Base-by-base conservation (phyloP, 2,888 invertebrate species). In the Tholera decimalis region DNA sequence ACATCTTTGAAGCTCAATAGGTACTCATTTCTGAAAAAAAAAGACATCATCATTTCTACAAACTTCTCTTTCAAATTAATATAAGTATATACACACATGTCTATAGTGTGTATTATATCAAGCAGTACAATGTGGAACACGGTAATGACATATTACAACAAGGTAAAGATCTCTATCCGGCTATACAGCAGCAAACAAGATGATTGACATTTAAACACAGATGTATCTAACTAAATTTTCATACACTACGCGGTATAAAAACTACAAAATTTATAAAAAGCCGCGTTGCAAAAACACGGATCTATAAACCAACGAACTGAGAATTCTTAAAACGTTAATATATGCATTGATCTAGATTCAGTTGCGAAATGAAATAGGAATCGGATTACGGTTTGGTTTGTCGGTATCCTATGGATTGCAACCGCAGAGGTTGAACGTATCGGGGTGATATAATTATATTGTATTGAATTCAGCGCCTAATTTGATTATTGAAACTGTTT, bases 351-450 rank as follows among this genome's bases (percentile, higher is more conserved):
- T 75, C 78, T 74, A 69, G 69, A 66, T 72, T 70, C 49, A 26
- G 55, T 78, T 73, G 61, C 54, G 49, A 67, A 75, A 77, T 61
- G 28, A 43, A 13, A 53, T 62, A 39, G 66, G 80, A 66, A 64
- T 80, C 61, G 33, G 46, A 63, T 74, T 74, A 79, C 79, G 62
- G 44, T 61, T 47, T 56, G 58, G 62, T 56, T 46, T 56, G 44
- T 39, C 37, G 55, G 35, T n/a, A n/a, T 46, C 22, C 55, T 71
- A 67, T 53, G 37, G 47, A 51, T 46, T 65, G 50, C 26, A 55
- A 73, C 80, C 78, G 50, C 80, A 73, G 66, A 62, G 35, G 41
- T 49, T 57, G 66, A 63, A 60, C 35, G 43, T 68, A 74, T 71
- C 62, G 56, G 50, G 59, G 57, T 50, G 59, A 5, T 50, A 33